phyloP scores from a whole-genome alignment of 2,888 invertebrate genomes.

The Pammene aurita region DNA sequence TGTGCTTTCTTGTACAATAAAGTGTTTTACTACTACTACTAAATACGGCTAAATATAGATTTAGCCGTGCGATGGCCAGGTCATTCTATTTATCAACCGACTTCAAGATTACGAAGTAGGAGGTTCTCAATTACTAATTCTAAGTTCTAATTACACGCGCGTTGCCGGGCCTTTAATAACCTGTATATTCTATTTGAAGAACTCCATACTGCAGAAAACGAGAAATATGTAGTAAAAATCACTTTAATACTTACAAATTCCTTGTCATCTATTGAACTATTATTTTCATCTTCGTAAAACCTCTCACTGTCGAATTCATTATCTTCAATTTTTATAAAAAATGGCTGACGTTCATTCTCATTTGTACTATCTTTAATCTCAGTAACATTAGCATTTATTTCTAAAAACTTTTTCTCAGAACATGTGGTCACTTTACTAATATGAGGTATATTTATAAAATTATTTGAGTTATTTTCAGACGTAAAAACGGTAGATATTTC shows the following conservation, averaged over 20 bases:
- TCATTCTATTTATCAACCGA: no score
- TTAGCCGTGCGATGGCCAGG: no score
- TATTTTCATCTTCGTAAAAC: slow-evolving; percentile 42
- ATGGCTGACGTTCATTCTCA: slow-evolving; percentile 31
- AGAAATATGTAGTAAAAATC: no score
- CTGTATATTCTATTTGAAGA: no score
- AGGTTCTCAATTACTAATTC: no score
- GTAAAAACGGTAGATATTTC: background rate
- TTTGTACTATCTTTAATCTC: background rate
- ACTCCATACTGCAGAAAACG: no score
- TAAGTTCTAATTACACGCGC: no score
- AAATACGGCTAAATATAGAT: no score
- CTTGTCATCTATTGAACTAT: slow-evolving; percentile 38
- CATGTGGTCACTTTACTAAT: background rate
- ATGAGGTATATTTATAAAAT: background rate
- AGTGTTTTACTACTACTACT: no score
- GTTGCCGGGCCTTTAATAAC: no score
- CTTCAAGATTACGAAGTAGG: no score
- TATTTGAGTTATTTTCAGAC: background rate
- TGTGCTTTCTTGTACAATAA: no score
- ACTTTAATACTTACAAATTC: slow-evolving; percentile 47
- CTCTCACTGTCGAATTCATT: slow-evolving; percentile 37
- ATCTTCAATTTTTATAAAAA: slow-evolving; percentile 57
- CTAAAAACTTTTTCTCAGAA: background rate
- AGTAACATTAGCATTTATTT: background rate